A percentile compares a stretch with the other conserved stretches of the same genome.
Conservation (phyloP, 2,888 invertebrate species). For the Eledona agricola region DNA sequence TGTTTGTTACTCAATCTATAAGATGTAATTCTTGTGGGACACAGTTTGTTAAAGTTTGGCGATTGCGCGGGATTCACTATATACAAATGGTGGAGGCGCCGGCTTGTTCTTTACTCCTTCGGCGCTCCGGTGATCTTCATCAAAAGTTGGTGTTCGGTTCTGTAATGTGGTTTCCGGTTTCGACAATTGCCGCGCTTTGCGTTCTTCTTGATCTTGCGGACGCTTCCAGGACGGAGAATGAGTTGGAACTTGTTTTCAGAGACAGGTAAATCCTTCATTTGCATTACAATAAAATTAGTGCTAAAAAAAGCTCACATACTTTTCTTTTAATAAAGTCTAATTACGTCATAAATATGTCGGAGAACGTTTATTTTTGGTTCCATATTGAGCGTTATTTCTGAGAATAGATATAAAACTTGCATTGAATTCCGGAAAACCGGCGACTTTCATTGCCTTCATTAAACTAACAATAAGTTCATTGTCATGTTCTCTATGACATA, state of each 20-base stretch:
- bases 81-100: slow-evolving; percentile 46
- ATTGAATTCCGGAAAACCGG: too few species aligned
- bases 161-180: slow-evolving; percentile 53
- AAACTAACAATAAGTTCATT: too few species aligned
- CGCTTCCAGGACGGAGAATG: slow-evolving; percentile 56
- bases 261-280: slow-evolving; percentile 57
- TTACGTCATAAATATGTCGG: too few species aligned
- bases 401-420: too few species aligned
- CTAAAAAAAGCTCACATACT: background rate
- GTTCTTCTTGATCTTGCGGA: slow-evolving; percentile 55
- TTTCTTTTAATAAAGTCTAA: too few species aligned
- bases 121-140: slow-evolving; percentile 41
- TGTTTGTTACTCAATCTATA: slow-evolving; percentile 58
- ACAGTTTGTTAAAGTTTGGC: slow-evolving; percentile 41
- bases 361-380: too few species aligned
- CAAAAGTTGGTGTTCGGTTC: slow-evolving; percentile 5
- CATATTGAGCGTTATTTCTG: too few species aligned
- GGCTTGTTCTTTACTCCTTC: slow-evolving; percentile 42
- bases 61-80: slow-evolving; percentile 46
- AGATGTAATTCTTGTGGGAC: slow-evolving; percentile 49
- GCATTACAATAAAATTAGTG: background rate
- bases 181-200: slow-evolving; percentile 56
- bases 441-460: too few species aligned
- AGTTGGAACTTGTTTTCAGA: slow-evolving; percentile 63
- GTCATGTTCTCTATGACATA: too few species aligned